These are phyloP conservation scores for Heliconius sara DNA, from an alignment of 2,888 invertebrate species.

Conservation along the genomic window DNA sequence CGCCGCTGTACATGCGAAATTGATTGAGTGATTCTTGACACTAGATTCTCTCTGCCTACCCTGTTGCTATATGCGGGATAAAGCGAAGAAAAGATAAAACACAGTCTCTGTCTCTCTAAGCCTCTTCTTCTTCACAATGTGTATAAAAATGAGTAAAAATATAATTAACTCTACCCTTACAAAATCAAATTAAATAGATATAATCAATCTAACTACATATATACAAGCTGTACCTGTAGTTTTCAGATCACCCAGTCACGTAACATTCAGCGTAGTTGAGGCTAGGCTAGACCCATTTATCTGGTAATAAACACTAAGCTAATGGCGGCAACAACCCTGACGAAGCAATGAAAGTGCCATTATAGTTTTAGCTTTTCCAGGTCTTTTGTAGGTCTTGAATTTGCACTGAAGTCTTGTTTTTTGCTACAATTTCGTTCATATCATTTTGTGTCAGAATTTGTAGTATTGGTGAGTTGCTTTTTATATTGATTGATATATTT, in stretches of 20 bases:
- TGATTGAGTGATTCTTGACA: not conserved
- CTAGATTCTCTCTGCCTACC: not conserved
- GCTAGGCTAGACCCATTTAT: slow-evolving; percentile 33
- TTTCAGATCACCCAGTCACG: slow-evolving; percentile 32
- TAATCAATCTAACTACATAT: not conserved
- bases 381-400: slow-evolving; percentile 35
- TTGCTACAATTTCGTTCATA: not conserved
- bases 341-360: slow-evolving; percentile 42
- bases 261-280: slow-evolving; percentile 39
- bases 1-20: too few relatives aligned
- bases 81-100: too few relatives aligned
- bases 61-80: not conserved
- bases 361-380: slow-evolving; percentile 33
- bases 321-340: slow-evolving; percentile 42
- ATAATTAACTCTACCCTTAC: not conserved
- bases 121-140: not conserved
- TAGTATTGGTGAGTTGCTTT: not conserved
- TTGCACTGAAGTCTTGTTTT: slow-evolving; percentile 19
- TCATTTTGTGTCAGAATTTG: not conserved
- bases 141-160: too few relatives aligned
- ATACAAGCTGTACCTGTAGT: slow-evolving; percentile 12
- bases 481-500: too few relatives aligned
- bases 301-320: slow-evolving; percentile 40
- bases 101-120: too few relatives aligned
- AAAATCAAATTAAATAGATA: not conserved